Base-by-base conservation (phyloP, 2,888 invertebrate species). In the Phalangium opilio region DNA sequence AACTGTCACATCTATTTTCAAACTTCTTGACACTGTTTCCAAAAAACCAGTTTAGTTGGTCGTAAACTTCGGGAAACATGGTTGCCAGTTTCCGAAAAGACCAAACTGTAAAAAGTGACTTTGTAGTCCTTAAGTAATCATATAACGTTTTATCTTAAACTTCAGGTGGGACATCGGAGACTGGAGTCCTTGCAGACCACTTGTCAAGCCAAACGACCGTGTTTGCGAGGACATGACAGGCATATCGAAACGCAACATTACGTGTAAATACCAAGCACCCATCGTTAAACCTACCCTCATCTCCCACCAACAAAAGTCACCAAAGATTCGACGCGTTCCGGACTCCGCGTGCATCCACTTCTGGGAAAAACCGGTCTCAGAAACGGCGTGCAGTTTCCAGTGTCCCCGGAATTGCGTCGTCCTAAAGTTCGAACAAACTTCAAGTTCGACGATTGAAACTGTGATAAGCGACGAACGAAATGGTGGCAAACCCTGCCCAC, bases 351-450 rank as follows among this genome's bases (percentile, higher is more conserved):
- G 51, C n/a, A 46, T 45, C n/a, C 35, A 47, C 27, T 49, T 51
- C 41, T 49, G 49, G 49, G 49, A 51, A 19, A 47, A 18, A 4
- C 51, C 51, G 0, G 49, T 47, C n/a, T 27, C 42, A 1, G 44
- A 44, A 11, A 44, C 47, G 46, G 38, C 49, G 1, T 51, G 51
- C 21, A 48, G 48, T 12, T 11, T 42, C 33, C 49, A 51, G n/a
- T 51, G 51, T 7, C 59, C 51, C 4, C 42, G 44, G n/a, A 17
- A 47, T 14, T 51, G 51, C 43, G 35, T 51, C 14, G 14, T 38
- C 1, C 17, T 34, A 17, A 38, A 3, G 12, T 38, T 38, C 7
- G 8, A 15, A 15, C 3, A n/a, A 8, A 38, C 14, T n/a, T n/a
- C n/a, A n/a, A n/a, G n/a, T n/a, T n/a, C n/a, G n/a, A n/a, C n/a